phyloP scores from a whole-genome alignment of 2,113 vertebrate genomes.

The Symphodus melops region DNA sequence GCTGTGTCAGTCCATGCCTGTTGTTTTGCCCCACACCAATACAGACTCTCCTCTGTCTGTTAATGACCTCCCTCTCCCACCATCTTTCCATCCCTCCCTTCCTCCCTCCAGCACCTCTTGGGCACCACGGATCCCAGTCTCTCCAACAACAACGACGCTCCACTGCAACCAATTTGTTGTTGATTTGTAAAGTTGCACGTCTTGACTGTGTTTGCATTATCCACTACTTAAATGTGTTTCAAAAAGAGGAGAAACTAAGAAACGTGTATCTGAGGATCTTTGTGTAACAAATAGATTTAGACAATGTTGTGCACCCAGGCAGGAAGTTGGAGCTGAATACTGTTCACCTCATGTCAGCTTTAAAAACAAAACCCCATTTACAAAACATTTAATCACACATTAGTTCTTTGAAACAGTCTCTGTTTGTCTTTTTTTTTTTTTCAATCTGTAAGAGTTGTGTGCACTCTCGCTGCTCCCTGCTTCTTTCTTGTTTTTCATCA shows the following conservation, averaged over 20 bases:
- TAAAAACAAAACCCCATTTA: slow-evolving; percentile 39
- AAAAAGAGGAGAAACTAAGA: slow-evolving; percentile 21
- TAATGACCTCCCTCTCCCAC: slow-evolving; percentile 54
- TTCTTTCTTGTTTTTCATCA: slow-evolving; percentile 17
- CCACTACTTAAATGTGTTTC: slow-evolving; percentile 12
- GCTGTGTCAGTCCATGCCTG: slow-evolving; percentile 73
- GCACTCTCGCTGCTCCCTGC: background rate
- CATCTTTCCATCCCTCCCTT: slow-evolving; percentile 49
- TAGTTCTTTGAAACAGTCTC: slow-evolving; percentile 30
- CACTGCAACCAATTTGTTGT: slow-evolving; percentile 45
- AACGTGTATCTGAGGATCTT: slow-evolving; percentile 23
- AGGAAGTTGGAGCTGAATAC: slow-evolving; percentile 65
- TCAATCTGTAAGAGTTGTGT: background rate
- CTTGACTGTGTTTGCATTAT: slow-evolving; percentile 15
- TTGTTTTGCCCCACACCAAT: slow-evolving; percentile 67
- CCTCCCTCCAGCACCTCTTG: slow-evolving; percentile 47
- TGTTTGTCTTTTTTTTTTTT: slow-evolving; percentile 33
- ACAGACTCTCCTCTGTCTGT: slow-evolving; percentile 78
- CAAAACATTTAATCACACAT: slow-evolving; percentile 47
- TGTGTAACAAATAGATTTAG: slow-evolving; percentile 56
- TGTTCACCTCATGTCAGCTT: slow-evolving; percentile 28
- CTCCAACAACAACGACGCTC: slow-evolving; percentile 55
- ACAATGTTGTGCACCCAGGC: slow-evolving; percentile 55
- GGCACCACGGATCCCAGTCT: slow-evolving; percentile 51
- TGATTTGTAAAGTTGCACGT: slow-evolving; percentile 46